Percentiles rank a stretch among this genome's conserved stretches.
phyloP scores from a whole-genome alignment of 1,140 invertebrate species.

The Homalodisca vitripennis region DNA sequence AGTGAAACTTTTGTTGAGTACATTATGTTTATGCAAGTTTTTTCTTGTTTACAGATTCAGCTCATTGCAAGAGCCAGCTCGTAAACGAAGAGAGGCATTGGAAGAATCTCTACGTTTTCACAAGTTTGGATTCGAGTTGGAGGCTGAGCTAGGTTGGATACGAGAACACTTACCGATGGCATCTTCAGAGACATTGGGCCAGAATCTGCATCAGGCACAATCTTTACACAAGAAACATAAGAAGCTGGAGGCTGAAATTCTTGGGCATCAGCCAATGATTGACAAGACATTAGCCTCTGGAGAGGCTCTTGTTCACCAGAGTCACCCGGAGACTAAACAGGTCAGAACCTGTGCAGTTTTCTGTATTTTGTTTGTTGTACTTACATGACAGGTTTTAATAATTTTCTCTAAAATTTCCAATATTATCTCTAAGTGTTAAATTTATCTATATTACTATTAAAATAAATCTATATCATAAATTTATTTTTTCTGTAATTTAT shows the following conservation, averaged over 20 bases:
- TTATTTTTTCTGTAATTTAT: too few relatives aligned
- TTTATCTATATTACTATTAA: too few relatives aligned
- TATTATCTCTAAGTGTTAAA: too few relatives aligned
- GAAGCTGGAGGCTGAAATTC: constrained; percentile 84
- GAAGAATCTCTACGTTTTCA: constrained; percentile 86
- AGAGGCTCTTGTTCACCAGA: constrained; percentile 63
- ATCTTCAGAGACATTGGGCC: constrained; percentile 68
- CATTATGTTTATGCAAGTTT: too few relatives aligned
- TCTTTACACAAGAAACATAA: constrained; percentile 91
- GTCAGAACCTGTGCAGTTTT: too few relatives aligned
- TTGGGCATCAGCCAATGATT: constrained; percentile 78
- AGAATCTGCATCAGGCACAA: constrained; percentile 89
- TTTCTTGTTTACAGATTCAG: constrained; percentile 51
- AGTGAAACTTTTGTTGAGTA: too few relatives aligned
- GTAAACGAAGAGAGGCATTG: constrained; percentile 68
- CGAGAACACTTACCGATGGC: constrained; percentile 83
- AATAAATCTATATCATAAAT: too few relatives aligned
- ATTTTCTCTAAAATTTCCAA: too few relatives aligned
- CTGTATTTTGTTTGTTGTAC: too few relatives aligned
- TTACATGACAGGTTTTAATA: too few relatives aligned
- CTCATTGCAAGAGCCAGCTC: constrained; percentile 61
- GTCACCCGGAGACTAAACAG: constrained; percentile 73
- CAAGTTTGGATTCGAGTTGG: constrained; percentile 92
- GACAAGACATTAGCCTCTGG: constrained; percentile 76
- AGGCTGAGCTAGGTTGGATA: constrained; percentile 95